Percentiles rank a stretch among this genome's conserved stretches.
Conservation (phyloP, 2,113 vertebrate species). For the Fregetta grallaria region DNA sequence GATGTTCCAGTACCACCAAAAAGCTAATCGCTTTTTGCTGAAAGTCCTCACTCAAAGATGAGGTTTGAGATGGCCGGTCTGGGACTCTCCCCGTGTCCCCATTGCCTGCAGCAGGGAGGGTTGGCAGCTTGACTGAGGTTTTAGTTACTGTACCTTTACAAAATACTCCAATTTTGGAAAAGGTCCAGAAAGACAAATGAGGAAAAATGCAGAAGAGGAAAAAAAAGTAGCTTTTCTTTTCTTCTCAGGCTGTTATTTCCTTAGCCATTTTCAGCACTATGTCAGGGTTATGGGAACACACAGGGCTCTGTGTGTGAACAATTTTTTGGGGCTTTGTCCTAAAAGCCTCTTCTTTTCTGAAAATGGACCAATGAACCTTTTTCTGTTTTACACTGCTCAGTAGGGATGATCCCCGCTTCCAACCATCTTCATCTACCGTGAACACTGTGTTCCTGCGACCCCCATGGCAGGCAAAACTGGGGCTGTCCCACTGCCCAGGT, state of each 20-base stretch:
- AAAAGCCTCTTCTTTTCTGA: not conserved
- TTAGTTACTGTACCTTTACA: not conserved
- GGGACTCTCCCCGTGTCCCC: not conserved
- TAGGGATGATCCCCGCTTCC: not conserved
- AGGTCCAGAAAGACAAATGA: not conserved
- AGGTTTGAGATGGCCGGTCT: not conserved
- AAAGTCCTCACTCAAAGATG: not conserved
- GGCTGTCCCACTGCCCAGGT: not conserved
- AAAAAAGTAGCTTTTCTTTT: not conserved
- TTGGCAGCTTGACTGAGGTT: not conserved
- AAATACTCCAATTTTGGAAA: not conserved
- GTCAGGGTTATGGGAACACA: not conserved
- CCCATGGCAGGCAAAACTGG: not conserved
- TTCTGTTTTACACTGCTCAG: not conserved
- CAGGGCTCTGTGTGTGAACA: not conserved
- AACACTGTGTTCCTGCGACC: accelerated
- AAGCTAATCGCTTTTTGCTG: not conserved
- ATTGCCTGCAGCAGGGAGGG: not conserved
- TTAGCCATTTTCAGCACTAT: not conserved
- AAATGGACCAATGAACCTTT: not conserved
- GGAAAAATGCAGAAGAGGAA: not conserved
- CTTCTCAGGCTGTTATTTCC: not conserved
- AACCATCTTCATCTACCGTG: not conserved
- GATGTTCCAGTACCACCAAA: not conserved
- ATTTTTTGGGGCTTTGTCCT: not conserved